Percentiles rank a stretch among this genome's conserved stretches.
Evolutionary conservation across 1,140 invertebrate species (phyloP).

Genomic region (Maniola jurtina): DNA sequence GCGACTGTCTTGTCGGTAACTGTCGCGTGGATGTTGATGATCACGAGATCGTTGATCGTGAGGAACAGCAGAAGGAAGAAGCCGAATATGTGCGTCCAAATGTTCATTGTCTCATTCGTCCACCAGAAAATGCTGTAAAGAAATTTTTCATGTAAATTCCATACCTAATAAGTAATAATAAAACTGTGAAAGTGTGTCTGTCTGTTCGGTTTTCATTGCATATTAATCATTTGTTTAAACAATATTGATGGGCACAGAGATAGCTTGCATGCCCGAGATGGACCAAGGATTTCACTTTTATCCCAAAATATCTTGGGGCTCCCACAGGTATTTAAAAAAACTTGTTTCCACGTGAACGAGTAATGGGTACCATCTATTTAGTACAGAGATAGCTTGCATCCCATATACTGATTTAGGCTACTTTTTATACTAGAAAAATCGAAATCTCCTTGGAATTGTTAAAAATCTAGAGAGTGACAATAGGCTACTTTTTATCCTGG

Average conservation of each 20-base stretch:
- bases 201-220: neutral
- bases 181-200: too few relatives aligned
- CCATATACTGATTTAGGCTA: too few relatives aligned
- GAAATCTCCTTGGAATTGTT: too few relatives aligned
- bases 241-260: neutral
- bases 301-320: neutral
- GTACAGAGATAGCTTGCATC: too few relatives aligned
- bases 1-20: slow-evolving; percentile 91
- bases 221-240: neutral
- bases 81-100: slow-evolving; percentile 97
- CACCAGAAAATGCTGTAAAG: slow-evolving; percentile 93
- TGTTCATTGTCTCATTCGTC: slow-evolving; percentile 98
- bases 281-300: neutral
- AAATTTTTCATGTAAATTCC: slow-evolving; percentile 4
- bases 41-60: slow-evolving; percentile 90
- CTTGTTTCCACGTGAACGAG: too few relatives aligned
- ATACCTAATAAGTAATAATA: too few relatives aligned
- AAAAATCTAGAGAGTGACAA: too few relatives aligned
- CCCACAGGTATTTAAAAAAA: too few relatives aligned
- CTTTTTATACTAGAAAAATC: too few relatives aligned
- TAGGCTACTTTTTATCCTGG: too few relatives aligned
- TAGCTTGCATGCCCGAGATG: too few relatives aligned
- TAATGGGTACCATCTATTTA: too few relatives aligned
- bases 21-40: slow-evolving; percentile 88
- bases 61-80: slow-evolving; percentile 92